A percentile compares a stretch with the other conserved stretches of the same genome.
These are phyloP conservation scores for Luperina nickerlii DNA, from an alignment of 2,888 invertebrate genomes.

Conservation along the genomic window DNA sequence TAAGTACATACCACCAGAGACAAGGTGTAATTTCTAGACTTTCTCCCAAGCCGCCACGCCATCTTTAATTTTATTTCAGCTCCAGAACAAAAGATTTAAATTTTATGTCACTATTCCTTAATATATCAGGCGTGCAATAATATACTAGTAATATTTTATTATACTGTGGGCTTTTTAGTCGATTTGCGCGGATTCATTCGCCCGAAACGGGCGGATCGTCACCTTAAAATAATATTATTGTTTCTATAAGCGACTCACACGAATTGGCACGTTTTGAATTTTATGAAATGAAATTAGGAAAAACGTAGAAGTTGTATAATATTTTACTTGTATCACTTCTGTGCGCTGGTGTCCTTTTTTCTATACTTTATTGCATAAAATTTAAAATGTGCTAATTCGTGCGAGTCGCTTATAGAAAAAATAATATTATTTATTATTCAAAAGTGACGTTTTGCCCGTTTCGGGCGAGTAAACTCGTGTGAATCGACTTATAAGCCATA, in stretches of 20 bases:
- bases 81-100: conserved; percentile 18
- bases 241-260: no score
- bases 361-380: no score
- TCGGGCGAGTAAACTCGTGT: neutral
- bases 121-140: neutral
- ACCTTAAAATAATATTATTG: neutral
- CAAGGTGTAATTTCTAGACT: conserved; percentile 2
- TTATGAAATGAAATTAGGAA: neutral
- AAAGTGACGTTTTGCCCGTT: no score
- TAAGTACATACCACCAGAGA: neutral
- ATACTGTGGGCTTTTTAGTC: neutral
- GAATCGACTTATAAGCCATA: neutral
- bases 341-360: no score
- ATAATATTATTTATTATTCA: no score
- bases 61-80: neutral
- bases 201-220: no score
- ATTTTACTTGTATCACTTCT: no score
- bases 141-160: neutral
- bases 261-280: neutral
- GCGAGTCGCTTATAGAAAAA: no score
- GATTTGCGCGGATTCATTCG: neutral
- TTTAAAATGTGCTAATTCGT: no score
- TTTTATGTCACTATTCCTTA: neutral
- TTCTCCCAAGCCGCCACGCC: neutral
- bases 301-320: no score